Percentiles rank a stretch among this genome's conserved stretches.
These are phyloP conservation scores for Corythornis madagascariensis DNA, from an alignment of 2,113 vertebrate genomes.

Conservation along the genomic window DNA sequence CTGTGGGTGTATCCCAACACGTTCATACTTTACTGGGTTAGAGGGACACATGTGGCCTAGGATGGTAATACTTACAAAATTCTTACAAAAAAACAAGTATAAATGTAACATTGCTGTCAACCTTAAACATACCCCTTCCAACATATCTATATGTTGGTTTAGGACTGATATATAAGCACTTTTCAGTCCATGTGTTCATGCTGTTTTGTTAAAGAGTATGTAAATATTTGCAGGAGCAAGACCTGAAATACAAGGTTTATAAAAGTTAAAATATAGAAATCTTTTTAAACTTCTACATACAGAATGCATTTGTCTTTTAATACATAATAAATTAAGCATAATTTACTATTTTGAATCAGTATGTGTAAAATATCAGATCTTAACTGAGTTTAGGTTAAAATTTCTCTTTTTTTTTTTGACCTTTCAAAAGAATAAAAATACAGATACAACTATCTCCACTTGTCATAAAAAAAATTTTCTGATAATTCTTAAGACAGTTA, in stretches of 20 bases:
- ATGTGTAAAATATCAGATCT: not conserved
- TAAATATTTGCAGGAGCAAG: not conserved
- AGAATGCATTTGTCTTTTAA: not conserved
- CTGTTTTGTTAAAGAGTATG: not conserved
- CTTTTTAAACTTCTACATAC: not conserved
- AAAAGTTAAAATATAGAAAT: not conserved
- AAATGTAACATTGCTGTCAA: not conserved
- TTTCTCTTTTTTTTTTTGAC: not conserved
- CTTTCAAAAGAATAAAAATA: not conserved
- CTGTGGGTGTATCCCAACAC: not conserved
- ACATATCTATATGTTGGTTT: not conserved
- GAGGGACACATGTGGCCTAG: fast-evolving
- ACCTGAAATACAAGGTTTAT: not conserved
- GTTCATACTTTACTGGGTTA: not conserved
- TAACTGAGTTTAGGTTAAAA: not conserved
- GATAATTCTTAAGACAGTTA: not conserved
- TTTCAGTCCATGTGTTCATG: not conserved
- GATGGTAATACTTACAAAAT: not conserved
- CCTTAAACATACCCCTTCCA: not conserved
- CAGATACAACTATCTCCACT: not conserved
- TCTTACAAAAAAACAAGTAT: not conserved
- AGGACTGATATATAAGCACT: not conserved
- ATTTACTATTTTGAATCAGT: not conserved
- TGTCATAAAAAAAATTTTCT: not conserved
- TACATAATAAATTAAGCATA: not conserved